These are phyloP conservation scores for Capitulum mitella DNA, from an alignment of 2,888 invertebrate genomes.

Conservation along the genomic window DNA sequence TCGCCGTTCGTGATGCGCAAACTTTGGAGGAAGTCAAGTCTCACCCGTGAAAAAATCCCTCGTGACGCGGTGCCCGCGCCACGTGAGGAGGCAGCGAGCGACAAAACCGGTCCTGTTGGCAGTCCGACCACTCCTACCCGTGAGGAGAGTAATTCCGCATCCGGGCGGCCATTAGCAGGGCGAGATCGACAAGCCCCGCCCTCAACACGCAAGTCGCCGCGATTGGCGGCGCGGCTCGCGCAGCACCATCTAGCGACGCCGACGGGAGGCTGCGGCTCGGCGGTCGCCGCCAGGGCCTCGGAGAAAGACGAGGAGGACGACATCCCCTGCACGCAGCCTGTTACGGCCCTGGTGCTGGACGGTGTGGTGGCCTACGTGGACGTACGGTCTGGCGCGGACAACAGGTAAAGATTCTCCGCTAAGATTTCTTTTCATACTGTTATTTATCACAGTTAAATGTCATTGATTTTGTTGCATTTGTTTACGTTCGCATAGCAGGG, in stretches of 20 bases:
- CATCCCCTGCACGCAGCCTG: background rate
- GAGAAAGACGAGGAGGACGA: background rate
- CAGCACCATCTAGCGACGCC: background rate
- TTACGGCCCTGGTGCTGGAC: background rate
- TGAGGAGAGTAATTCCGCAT: too few relatives aligned
- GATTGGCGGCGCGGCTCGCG: background rate
- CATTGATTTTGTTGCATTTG: too few relatives aligned
- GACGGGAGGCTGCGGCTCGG: background rate
- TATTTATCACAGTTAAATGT: too few relatives aligned
- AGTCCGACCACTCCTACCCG: too few relatives aligned
- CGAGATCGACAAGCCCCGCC: background rate
- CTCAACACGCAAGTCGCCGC: background rate
- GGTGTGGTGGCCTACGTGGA: constrained; percentile 12
- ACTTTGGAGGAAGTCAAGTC: too few relatives aligned
- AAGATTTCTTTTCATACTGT: too few relatives aligned
- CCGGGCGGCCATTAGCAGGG: background rate
- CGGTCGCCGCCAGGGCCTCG: background rate
- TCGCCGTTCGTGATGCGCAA: too few relatives aligned
- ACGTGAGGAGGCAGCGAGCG: too few relatives aligned
- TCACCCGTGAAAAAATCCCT: too few relatives aligned
- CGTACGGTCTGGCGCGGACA: background rate
- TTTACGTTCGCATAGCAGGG: too few relatives aligned
- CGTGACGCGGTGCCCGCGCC: too few relatives aligned
- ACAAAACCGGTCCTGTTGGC: background rate
- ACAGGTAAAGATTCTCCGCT: background rate